These are phyloP conservation scores for Drosophila yakuba DNA, from an alignment of 1,140 invertebrate genomes.

Conservation along the genomic window DNA sequence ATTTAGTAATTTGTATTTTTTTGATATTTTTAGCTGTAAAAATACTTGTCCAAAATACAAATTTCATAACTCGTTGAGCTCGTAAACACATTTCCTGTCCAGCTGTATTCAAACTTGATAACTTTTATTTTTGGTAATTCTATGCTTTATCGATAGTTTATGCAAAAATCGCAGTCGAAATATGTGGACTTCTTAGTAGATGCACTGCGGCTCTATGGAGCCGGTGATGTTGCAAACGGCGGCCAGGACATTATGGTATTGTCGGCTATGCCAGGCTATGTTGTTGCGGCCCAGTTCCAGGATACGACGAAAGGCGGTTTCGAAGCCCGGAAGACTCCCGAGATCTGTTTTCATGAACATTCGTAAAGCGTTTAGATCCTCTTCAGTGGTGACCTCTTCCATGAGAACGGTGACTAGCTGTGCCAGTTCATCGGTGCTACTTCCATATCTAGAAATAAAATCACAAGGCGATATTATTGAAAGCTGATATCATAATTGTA, in stretches of 20 bases:
- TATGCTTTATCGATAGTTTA: too few relatives aligned
- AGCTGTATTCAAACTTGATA: too few relatives aligned
- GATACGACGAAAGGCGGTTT: slow-evolving; percentile 1
- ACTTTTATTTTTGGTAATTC: too few relatives aligned
- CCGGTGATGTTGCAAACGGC: slow-evolving; percentile 4
- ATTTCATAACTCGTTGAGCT: too few relatives aligned
- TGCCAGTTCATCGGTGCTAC: not conserved
- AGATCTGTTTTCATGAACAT: not conserved
- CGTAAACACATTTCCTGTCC: too few relatives aligned
- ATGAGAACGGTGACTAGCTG: not conserved
- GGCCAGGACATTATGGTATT: not conserved
- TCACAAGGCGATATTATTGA: not conserved
- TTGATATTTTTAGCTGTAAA: too few relatives aligned
- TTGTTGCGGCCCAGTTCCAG: slow-evolving; percentile 3
- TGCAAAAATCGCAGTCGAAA: too few relatives aligned
- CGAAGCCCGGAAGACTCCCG: not conserved
- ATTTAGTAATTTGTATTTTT: not conserved
- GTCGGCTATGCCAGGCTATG: slow-evolving; percentile 3
- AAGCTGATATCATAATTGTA: too few relatives aligned
- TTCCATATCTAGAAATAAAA: slow-evolving; percentile 4
- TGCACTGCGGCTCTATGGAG: slow-evolving; percentile 7
- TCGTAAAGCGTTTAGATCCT: not conserved
- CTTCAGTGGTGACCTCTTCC: not conserved
- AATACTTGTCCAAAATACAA: too few relatives aligned
- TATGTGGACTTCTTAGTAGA: not conserved